Evolutionary conservation across 2,888 invertebrate genomes (phyloP), one percentile per base, ranked within the genome.

Genomic region (Caenorhabditis auriculariae): DNA sequence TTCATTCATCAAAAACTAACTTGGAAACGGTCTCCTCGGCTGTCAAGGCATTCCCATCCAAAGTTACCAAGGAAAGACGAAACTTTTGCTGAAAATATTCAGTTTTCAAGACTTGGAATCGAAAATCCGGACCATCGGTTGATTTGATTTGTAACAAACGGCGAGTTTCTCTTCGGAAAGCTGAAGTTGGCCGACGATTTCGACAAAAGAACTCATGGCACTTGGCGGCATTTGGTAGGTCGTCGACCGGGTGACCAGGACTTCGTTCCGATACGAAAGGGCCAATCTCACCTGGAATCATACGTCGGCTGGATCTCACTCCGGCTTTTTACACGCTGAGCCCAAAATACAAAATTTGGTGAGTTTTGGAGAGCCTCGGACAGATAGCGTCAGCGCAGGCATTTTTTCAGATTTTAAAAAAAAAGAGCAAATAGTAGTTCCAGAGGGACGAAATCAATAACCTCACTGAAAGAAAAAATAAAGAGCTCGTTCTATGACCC

Each of bases 241-340:
- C 2, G 63, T 62, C 15, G 65, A 59, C 19, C 69, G 54, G 15
- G 77, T 77, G 0, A 74, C 70, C 15, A 77, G 48, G 1, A 72
- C 69, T 29, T 66, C 68, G 44, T 65, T 72, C 0, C 77, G 60
- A 62, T 76, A 77, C 23, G 65, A 53, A 1, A 72, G 60, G 4
- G 72, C 77, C 37, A 77, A 53, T 9, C 77, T 57, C 17, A 75
- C 58, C 58, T 6, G 9, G 35, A 32, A 32, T 32, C 35, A 32
- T 32, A 9, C n/a, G 9, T 32, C 9, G 35, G n/a, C 9, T 32
- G 35, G 9, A 12, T n/a, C 9, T 32, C n/a, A n/a, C n/a, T n/a
- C n/a, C n/a, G n/a, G n/a, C n/a, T n/a, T n/a, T n/a, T n/a, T n/a
- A n/a, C n/a, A n/a, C n/a, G n/a, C n/a, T n/a, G n/a, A n/a, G n/a